Evolutionary conservation across 1,140 invertebrate genomes (phyloP).

Genomic region (Coenobita brevimanus): DNA sequence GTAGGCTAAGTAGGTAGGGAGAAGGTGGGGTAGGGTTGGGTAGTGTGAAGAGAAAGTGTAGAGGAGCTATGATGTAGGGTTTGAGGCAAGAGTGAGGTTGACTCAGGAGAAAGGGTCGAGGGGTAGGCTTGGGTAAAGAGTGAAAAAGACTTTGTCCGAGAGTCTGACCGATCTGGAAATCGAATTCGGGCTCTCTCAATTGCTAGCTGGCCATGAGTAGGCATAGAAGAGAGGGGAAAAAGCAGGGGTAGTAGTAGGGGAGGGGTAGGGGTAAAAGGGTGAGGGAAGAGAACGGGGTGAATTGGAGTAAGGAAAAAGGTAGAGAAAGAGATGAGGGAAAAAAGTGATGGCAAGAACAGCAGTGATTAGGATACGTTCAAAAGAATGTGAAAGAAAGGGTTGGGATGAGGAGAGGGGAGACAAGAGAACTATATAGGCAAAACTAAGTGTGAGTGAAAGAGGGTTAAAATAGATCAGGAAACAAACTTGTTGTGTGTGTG

Average conservation of each 20-base stretch:
- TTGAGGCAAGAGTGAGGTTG: background rate
- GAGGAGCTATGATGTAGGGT: background rate
- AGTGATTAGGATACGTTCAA: background rate
- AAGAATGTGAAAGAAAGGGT: background rate
- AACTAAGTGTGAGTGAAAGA: conserved; percentile 14
- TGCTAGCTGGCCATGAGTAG: too few relatives aligned
- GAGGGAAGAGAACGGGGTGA: background rate
- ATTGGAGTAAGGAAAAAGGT: background rate
- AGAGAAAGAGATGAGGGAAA: background rate
- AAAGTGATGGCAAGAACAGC: background rate
- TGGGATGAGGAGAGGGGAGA: background rate
- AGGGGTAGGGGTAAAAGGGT: background rate
- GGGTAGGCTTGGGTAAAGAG: too few relatives aligned
- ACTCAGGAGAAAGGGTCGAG: too few relatives aligned
- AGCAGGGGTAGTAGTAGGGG: background rate
- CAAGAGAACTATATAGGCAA: background rate
- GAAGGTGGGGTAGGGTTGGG: background rate
- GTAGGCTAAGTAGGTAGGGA: background rate
- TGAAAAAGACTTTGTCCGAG: too few relatives aligned
- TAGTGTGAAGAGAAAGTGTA: background rate
- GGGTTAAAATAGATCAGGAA: background rate
- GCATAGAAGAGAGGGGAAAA: background rate
- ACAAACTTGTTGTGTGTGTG: background rate
- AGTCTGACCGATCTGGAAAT: too few relatives aligned
- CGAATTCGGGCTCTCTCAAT: too few relatives aligned